phyloP scores from a whole-genome alignment of 1,140 invertebrate genomes.

The Rhizoglyphus robini region DNA sequence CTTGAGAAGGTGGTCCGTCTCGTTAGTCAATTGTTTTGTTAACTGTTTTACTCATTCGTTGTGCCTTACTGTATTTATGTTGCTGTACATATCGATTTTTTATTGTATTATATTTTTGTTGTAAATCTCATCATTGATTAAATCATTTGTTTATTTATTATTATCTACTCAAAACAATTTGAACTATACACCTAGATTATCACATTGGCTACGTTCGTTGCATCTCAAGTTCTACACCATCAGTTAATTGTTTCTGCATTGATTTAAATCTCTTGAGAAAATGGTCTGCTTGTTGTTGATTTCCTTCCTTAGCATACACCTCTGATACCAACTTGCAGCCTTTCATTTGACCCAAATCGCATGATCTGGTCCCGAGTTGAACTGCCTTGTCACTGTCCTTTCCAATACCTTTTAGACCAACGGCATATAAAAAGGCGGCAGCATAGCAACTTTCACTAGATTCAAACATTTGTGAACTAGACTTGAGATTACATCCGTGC shows the following conservation, averaged over 20 bases:
- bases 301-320: slow-evolving; percentile 51
- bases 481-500: slow-evolving; percentile 51
- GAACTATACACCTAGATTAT: neutral
- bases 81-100: slow-evolving; percentile 32
- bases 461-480: slow-evolving; percentile 20
- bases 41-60: neutral
- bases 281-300: slow-evolving; percentile 53
- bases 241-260: slow-evolving; percentile 49
- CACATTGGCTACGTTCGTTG: slow-evolving; percentile 12
- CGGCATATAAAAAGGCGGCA: slow-evolving; percentile 58
- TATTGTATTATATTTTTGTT: neutral
- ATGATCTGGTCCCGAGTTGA: slow-evolving; percentile 53
- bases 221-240: slow-evolving; percentile 25
- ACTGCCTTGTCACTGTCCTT: slow-evolving; percentile 61
- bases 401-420: slow-evolving; percentile 46
- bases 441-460: slow-evolving; percentile 58
- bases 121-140: neutral
- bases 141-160: no score
- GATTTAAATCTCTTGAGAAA: slow-evolving; percentile 54
- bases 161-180: neutral
- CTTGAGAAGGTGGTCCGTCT: neutral
- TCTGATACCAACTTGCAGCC: slow-evolving; percentile 65
- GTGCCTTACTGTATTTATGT: slow-evolving; percentile 45
- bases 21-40: no score
- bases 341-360: slow-evolving; percentile 61